Evolutionary conservation across 1,140 invertebrate genomes (phyloP), one percentile per base, ranked within the genome.

Genomic region (Dryas iulia): DNA sequence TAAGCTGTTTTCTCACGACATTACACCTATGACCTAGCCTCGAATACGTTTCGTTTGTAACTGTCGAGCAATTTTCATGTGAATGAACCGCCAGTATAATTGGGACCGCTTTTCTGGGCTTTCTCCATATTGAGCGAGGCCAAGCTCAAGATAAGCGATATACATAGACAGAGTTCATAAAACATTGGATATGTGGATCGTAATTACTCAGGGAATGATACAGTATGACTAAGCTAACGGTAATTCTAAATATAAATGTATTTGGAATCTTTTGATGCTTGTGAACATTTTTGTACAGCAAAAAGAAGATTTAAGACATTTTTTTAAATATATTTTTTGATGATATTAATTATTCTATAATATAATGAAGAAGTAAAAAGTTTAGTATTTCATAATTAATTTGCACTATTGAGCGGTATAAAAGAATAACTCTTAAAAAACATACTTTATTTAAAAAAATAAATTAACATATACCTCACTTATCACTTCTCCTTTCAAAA

Each of bases 151-250:
- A 35, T 59, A 39, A 39, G 25, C 25, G 52, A 18, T 47, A 56
- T 12, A 35, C 7, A 47, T 21, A 66, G 21, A 12, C n/a, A 62
- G 12, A 69, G 76, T 33, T 83, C 81, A 73, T 12, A 8, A 21
- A 75, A 73, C 59, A 57, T 63, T 82, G 77, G 83, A 65, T 58
- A 60, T 21, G 21, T 52, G 47, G 14, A 47, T 69, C 70, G 76
- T 86, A 84, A 89, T 88, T 87, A 81, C 86, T 72, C 26, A 67
- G 69, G 69, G 75, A 81, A 84, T 79, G 78, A 78, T 81, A 81
- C 69, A 65, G 70, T 76, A 77, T 85, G 83, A 84, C 74, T 81
- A 82, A 84, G 56, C 30, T 85, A 86, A 85, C 84, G 80, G 86
- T 83, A 47, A 30, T 73, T 76, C 59, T 70, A 21, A 47, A 21